Conservation (phyloP, 2,888 invertebrate genomes). For the Lasioglossum zephyrum region DNA sequence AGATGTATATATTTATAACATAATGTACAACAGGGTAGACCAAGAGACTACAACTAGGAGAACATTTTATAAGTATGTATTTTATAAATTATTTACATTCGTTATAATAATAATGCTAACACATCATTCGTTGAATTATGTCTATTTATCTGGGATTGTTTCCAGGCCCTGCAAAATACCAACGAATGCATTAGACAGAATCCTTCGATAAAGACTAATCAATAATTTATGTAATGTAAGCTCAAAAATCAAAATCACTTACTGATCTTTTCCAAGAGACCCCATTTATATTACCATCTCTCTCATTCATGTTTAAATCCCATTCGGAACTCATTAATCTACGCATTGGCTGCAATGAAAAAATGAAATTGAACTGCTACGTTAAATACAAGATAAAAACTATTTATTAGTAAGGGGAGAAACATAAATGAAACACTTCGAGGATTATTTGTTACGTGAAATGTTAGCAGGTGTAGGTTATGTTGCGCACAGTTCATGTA, state of each 20-base stretch:
- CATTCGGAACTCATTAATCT: neutral
- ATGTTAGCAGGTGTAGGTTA: slow-evolving; percentile 45
- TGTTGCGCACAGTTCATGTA: slow-evolving; percentile 3
- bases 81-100: neutral
- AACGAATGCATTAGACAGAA: neutral
- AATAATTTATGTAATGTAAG: neutral
- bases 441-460: neutral
- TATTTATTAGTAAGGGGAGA: neutral
- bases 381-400: neutral
- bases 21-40: neutral
- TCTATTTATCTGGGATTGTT: slow-evolving; percentile 52
- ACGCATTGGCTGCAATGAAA: slow-evolving; percentile 46
- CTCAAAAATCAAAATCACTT: neutral
- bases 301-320: slow-evolving; percentile 33
- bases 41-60: neutral
- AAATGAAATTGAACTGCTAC: neutral
- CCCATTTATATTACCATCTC: slow-evolving; percentile 27
- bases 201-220: neutral
- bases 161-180: slow-evolving; percentile 56
- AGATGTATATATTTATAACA: neutral
- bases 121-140: neutral
- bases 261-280: slow-evolving; percentile 18
- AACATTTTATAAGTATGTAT: slow-evolving; percentile 7
- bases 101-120: neutral
- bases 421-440: neutral